These are phyloP conservation scores for Buceros bicornis DNA, from an alignment of 2,797 vertebrate species.

Conservation along the genomic window DNA sequence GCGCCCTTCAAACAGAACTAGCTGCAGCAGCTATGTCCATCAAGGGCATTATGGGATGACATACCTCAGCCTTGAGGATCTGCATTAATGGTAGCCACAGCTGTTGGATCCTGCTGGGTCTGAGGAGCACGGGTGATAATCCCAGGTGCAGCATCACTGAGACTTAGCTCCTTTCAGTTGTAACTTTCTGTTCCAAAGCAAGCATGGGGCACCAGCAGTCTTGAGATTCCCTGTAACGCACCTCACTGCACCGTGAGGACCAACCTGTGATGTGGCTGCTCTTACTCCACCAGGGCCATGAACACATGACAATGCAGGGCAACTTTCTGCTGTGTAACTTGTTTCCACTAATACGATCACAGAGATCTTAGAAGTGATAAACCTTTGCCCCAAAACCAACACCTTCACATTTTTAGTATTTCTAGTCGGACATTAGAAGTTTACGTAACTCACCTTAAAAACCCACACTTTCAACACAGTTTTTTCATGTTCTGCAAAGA, in stretches of 20 bases:
- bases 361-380: not conserved
- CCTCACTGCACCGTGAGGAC: not conserved
- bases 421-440: not conserved
- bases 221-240: fast-evolving
- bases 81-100: not conserved
- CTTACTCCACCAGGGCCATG: not conserved
- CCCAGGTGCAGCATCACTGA: not conserved
- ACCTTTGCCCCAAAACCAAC: not conserved
- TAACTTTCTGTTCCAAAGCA: not conserved
- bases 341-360: not conserved
- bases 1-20: not conserved
- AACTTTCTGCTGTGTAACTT: not conserved
- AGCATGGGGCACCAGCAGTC: not conserved
- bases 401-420: not conserved
- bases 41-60: not conserved
- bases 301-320: fast-evolving
- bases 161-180: not conserved
- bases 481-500: not conserved
- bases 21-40: not conserved
- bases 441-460: not conserved
- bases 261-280: not conserved
- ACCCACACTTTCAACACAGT: not conserved
- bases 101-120: not conserved
- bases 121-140: fast-evolving
- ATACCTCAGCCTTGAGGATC: not conserved